Evolutionary conservation across 2,113 vertebrate genomes (phyloP).

Genomic region (Salvelinus fontinalis): DNA sequence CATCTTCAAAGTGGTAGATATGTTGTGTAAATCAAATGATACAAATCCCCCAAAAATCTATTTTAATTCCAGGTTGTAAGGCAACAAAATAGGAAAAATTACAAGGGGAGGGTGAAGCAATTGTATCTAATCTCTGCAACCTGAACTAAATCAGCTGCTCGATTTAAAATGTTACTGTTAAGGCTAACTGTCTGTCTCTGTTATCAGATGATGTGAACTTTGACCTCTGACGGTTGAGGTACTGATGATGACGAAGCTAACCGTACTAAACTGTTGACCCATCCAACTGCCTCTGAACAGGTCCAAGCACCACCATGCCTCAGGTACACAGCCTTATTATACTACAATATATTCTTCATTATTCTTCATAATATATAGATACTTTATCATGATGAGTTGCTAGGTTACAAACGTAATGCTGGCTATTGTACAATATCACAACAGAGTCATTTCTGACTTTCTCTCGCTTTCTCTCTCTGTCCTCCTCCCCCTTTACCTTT

Average conservation of each 20-base stretch:
- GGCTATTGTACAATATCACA: too few species aligned
- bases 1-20: too few species aligned
- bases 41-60: too few species aligned
- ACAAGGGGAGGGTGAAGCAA: too few species aligned
- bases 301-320: neutral
- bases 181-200: neutral
- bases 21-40: too few species aligned
- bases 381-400: neutral
- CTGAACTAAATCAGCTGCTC: too few species aligned
- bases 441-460: neutral
- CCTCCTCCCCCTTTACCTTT: too few species aligned
- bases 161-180: neutral
- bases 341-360: neutral
- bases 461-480: neutral
- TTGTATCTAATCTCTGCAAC: too few species aligned
- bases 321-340: neutral
- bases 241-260: neutral
- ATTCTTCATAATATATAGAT: neutral
- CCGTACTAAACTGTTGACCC: neutral
- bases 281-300: neutral
- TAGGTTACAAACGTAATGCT: neutral
- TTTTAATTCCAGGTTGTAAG: too few species aligned
- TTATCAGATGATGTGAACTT: neutral
- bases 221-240: neutral
- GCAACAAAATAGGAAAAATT: too few species aligned